Base-by-base conservation (phyloP, 2,113 vertebrate species). In the Alces alces region DNA sequence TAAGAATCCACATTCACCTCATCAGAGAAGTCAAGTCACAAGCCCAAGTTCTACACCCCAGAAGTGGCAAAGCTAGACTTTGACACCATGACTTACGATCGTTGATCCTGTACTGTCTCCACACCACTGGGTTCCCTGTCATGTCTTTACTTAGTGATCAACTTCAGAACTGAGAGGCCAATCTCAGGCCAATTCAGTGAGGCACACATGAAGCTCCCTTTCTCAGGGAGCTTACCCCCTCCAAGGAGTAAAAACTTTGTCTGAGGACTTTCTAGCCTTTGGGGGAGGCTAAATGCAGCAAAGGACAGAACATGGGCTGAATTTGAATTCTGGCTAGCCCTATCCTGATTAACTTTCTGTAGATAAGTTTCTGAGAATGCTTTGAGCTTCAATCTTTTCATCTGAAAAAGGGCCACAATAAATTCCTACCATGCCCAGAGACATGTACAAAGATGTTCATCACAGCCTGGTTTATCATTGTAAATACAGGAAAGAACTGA, bases 121-220 rank as follows among this genome's bases (percentile, higher is more conserved):
- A n/a, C 7, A 7, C 39, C 17, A 5, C 0, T 0, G 36, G 19
- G 58, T 17, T 70, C 17, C 4, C 28, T 16, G 43, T 16, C 3
- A 1, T 6, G n/a, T 57, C 47, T 54, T 19, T 9, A 25, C 33
- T 79, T 36, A 25, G 6, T 39, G 28, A 94, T 13, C 1, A 4
- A 16, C 45, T n/a, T 25, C 23, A 61, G 54, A n/a, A 43, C 45
- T 9, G 5, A 95, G 28, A 70, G n/a, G 16, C 0, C 0, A 55
- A 19, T 36, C 7, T 25, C 11, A 17, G 30, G 23, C 15, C 55
- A 17, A 0, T 50, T 39, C 28, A 23, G 6, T 23, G 28, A 57
- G 52, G 30, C 2, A 30, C 6, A 33, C 25, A 15, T 11, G 36
- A 57, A 28, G 25, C 39, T 47, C 54, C 28, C 23, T 70, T 39